Base-by-base conservation (phyloP, 2,888 invertebrate species). In the Bombyx huttoni region DNA sequence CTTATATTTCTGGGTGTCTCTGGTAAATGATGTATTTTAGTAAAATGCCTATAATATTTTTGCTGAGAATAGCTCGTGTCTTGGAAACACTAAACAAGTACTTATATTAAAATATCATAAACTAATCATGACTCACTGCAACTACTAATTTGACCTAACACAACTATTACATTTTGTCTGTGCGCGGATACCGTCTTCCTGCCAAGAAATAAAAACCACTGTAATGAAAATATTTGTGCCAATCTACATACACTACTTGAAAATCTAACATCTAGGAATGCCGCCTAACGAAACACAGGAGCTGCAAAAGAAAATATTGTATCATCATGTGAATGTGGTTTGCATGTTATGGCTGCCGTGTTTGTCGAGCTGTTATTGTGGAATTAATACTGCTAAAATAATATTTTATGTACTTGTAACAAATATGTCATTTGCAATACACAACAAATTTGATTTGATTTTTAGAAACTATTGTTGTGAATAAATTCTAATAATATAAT, bases 141-240 rank as follows among this genome's bases (percentile, higher is more conserved):
- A 61, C 59, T 66, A 64, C 58, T 59, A 59, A 62, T 63, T 53
- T 70, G 70, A 71, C 66, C 40, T 40, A 40, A 40, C 40, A 40
- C 2, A 24, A 24, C 24, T 55, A 56, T 59, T 62, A 56, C 53
- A 63, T 63, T 64, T 60, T 67, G 60, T 72, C 70, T 73, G 70
- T 75, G 79, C 78, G 86, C 78, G 82, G 75, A 73, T 81, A 84
- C 87, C 87, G 87, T 78, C 87, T 88, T 86, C 88, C 88, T 87
- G 86, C 87, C 87, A 68, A 70, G 71, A 75, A 65, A 73, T 66
- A 69, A 71, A 67, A 61, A 58, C 64, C 68, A 64, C 40, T 12
- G 64, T 71, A 68, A 71, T 70, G 71, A 68, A 64, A 60, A 57
- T 62, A 68, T 68, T 63, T 64, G 73, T 71, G 77, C 75, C 79